phyloP scores from a whole-genome alignment of 2,888 invertebrate species.

The Deroplatys truncata region DNA sequence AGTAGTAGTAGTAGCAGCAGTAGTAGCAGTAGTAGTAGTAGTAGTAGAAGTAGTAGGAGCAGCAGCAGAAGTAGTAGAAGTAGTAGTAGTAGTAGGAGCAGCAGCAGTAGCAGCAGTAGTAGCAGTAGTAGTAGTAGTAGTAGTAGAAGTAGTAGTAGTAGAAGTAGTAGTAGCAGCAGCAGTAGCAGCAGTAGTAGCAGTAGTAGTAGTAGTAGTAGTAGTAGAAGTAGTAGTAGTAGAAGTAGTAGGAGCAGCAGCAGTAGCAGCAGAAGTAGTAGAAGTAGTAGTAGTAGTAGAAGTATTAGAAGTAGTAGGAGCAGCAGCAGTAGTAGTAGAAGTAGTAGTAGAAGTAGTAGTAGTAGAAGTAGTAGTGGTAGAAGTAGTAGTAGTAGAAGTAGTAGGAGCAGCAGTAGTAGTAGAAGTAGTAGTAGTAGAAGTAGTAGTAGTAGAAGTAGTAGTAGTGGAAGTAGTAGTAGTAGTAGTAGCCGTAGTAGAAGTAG shows the following conservation, averaged over 20 bases:
- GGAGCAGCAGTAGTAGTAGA: constrained; percentile 21
- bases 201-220: constrained; percentile 43
- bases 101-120: constrained; percentile 38
- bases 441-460: constrained; percentile 6
- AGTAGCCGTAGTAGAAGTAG: too few species aligned
- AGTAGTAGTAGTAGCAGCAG: not conserved
- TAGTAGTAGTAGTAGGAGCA: constrained; percentile 13
- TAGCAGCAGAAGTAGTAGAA: too few species aligned
- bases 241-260: too few species aligned
- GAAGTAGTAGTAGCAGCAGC: constrained; percentile 40
- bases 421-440: constrained; percentile 20
- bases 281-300: too few species aligned
- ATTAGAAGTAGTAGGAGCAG: constrained; percentile 43
- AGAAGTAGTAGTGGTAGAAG: constrained; percentile 3
- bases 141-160: constrained; percentile 37
- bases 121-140: not conserved
- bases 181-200: constrained; percentile 38
- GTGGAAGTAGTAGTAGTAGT: too few species aligned
- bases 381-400: constrained; percentile 20
- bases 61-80: constrained; percentile 34
- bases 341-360: constrained; percentile 13
- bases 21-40: constrained; percentile 38
- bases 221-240: constrained; percentile 46
- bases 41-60: too few species aligned
- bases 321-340: constrained; percentile 41